Base-by-base conservation (phyloP, 2,113 vertebrate genomes). In the Phylloscopus trochiloides region DNA sequence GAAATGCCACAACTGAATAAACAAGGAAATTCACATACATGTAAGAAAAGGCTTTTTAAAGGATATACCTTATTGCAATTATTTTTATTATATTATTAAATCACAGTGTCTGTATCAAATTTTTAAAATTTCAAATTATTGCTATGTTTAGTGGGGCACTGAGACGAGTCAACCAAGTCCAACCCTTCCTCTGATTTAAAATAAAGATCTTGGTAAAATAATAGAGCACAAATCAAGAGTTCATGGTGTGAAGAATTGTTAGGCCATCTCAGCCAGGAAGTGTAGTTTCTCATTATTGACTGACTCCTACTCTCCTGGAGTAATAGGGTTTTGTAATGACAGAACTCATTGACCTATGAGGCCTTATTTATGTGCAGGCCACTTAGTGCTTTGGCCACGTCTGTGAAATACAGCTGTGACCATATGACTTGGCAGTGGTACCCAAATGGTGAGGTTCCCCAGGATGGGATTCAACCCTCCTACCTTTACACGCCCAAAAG, bases 221-320 rank as follows among this genome's bases (percentile, higher is more conserved):
- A 29, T 13, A 31, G 73, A 47, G 25, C 74, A 83, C 71, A 92
- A 88, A 85, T 76, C 34, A 66, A 78, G 88, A 90, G 43, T 74
- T 88, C 72, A 36, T 4, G 1, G 42, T 6, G 1, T 51, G 70
- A 91, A 94, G 93, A 90, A 93, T 86, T 86, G 93, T 83, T 80
- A 42, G 71, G 32, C 45, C 36, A 40, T 93, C 71, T 90, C 68
- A 59, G 80, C 72, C 57, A 92, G 63, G 54, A 91, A 62, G 14
- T 20, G 40, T 66, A 86, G 62, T 96, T 94, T 86, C 79, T 88
- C 82, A 90, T 83, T 93, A 92, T 52, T 95, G 94, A 95, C 90
- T 92, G 40, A 47, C 31, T 92, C 43, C 32, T 67, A 18, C 51
- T 88, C 51, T 84, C 43, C 21, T 70, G 51, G 72, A 77, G 63